Conservation (phyloP, 2,113 vertebrate genomes). For the Turnix velox region DNA sequence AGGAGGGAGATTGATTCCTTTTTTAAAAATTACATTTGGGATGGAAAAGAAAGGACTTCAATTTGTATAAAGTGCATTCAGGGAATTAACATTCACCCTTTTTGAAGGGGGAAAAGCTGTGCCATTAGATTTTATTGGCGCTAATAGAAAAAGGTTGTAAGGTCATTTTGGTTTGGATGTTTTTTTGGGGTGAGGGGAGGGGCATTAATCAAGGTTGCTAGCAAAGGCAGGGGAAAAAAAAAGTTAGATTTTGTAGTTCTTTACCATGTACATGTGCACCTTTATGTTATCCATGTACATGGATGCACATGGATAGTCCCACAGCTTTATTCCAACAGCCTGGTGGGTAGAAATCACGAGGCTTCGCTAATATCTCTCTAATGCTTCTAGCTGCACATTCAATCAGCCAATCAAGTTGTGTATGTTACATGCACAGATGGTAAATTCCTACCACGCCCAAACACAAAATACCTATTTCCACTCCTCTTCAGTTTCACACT, state of each 20-base stretch:
- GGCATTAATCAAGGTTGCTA: neutral
- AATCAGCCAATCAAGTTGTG: neutral
- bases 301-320: neutral
- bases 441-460: neutral
- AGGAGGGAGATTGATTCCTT: neutral
- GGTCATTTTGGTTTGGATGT: neutral
- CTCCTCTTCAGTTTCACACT: neutral
- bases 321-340: neutral
- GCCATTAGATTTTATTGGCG: neutral
- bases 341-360: neutral
- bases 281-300: accelerated
- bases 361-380: neutral
- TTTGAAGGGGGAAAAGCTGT: neutral
- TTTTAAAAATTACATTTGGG: conserved; percentile 11
- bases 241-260: neutral
- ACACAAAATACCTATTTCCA: neutral
- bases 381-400: neutral
- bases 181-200: neutral
- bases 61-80: conserved; percentile 33
- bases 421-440: neutral
- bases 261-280: neutral
- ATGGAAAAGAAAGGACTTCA: neutral
- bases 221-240: neutral
- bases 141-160: neutral
- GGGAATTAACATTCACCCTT: neutral